phyloP scores from a whole-genome alignment of 1,140 invertebrate species.

The Drosophila pruinosa region DNA sequence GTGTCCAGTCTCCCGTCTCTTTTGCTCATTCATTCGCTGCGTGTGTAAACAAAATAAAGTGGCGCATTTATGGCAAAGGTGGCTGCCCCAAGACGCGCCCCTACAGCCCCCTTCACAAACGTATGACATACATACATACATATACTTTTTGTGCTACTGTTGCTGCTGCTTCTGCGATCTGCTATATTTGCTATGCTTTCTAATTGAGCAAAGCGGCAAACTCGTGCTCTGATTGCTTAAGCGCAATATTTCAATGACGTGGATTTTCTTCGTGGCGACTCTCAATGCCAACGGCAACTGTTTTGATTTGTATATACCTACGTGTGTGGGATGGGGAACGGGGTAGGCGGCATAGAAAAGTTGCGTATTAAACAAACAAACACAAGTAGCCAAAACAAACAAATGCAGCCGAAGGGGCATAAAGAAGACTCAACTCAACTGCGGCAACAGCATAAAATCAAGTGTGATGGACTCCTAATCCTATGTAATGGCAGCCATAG shows the following conservation, averaged over 20 bases:
- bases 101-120: not conserved
- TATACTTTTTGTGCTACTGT: constrained; percentile 2
- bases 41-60: constrained; percentile 76
- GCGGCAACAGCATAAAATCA: constrained; percentile 2
- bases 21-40: not conserved
- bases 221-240: constrained; percentile 65
- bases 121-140: constrained; percentile 2
- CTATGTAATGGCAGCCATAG: no score
- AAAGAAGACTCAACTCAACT: constrained; percentile 3
- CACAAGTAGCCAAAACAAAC: constrained; percentile 26
- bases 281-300: constrained; percentile 42
- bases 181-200: constrained; percentile 59
- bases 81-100: constrained; percentile 45
- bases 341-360: constrained; percentile 38
- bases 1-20: not conserved
- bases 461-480: not conserved
- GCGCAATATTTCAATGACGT: constrained; percentile 53
- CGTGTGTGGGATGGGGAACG: constrained; percentile 10
- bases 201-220: constrained; percentile 69
- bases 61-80: constrained; percentile 75
- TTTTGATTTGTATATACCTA: constrained; percentile 61
- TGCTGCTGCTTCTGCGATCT: constrained; percentile 20
- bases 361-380: constrained; percentile 38
- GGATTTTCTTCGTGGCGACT: constrained; percentile 5
- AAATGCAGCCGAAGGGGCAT: constrained; percentile 7